Evolutionary conservation across 1,140 invertebrate species (phyloP).

Genomic region (Pogonognathellus flavescens): DNA sequence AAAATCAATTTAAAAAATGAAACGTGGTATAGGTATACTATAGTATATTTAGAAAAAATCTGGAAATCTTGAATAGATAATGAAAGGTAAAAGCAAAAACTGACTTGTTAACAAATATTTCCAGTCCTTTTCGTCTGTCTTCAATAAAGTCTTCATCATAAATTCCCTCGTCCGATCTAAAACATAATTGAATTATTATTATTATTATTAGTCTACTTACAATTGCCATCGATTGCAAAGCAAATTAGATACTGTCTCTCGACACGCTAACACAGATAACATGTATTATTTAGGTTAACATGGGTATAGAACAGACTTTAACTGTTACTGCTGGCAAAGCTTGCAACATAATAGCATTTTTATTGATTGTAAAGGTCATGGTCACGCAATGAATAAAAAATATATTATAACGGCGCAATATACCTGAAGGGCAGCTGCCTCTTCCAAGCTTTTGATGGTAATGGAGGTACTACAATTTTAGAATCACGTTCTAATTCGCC

Average conservation of each 20-base stretch:
- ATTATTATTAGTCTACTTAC: neutral
- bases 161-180: constrained; percentile 95
- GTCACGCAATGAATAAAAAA: neutral
- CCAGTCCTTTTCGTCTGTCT: constrained; percentile 96
- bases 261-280: neutral
- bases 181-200: neutral
- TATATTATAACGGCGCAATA: neutral
- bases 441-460: constrained; percentile 99
- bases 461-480: constrained; percentile 98
- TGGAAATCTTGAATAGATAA: too few species aligned
- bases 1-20: too few species aligned
- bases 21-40: too few species aligned
- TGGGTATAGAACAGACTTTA: too few species aligned
- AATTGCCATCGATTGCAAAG: neutral
- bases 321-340: too few species aligned
- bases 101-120: constrained; percentile 98
- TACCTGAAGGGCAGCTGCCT: constrained; percentile 92
- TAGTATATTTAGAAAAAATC: too few species aligned
- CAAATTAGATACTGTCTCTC: neutral
- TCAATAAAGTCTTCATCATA: constrained; percentile 99
- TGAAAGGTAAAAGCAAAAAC: too few species aligned
- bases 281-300: too few species aligned
- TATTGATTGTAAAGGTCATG: too few species aligned
- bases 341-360: too few species aligned
- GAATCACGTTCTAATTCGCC: constrained; percentile 96